Base-by-base conservation (phyloP, 1,140 invertebrate species). In the Bilobella aurantiaca region DNA sequence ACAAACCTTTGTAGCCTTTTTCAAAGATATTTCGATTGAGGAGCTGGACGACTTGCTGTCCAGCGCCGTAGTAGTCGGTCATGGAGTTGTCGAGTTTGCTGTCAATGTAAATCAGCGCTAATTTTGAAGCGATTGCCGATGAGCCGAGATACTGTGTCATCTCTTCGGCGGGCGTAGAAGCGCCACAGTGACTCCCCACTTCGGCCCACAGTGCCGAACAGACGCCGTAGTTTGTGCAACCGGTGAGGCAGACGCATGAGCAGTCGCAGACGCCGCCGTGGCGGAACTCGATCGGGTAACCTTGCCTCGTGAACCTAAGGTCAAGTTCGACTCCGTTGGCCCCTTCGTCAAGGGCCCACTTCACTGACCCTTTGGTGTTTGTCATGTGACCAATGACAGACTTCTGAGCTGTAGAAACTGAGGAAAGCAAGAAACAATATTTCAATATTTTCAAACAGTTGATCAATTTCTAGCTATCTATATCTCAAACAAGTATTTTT, bases 61-160 rank as follows among this genome's bases (percentile, higher is more conserved):
- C 49, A n/a, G 49, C 49, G 5, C 25, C 21, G 25, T n/a, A 56
- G 14, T n/a, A 56, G 25, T 56, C 3, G 5, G 8, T 12, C 12
- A 56, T 5, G 14, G 14, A 25, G 23, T 56, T 56, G 49, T 56
- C 25, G 21, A 56, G 49, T 5, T 56, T 56, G 49, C 49, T 56
- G 23, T 56, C 49, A 23, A 56, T 56, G 49, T 56, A 56, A 56
- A 56, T 56, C 14, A 56, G 12, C 25, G 49, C 49, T 56, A 56
- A 25, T 23, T 25, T 56, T 5, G 5, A 5, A 12, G 5, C 12
- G 23, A 56, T 5, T 5, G 12, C 49, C 23, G 5, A 12, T n/a
- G 5, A 8, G 12, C 49, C 49, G 5, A 56, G 21, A 23, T 14
- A 14, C 8, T 25, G 5, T 5, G 21, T 5, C 49, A 56, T 56